Evolutionary conservation across 2,797 vertebrate species (phyloP).

Genomic region (Chaetodon trifasciatus): DNA sequence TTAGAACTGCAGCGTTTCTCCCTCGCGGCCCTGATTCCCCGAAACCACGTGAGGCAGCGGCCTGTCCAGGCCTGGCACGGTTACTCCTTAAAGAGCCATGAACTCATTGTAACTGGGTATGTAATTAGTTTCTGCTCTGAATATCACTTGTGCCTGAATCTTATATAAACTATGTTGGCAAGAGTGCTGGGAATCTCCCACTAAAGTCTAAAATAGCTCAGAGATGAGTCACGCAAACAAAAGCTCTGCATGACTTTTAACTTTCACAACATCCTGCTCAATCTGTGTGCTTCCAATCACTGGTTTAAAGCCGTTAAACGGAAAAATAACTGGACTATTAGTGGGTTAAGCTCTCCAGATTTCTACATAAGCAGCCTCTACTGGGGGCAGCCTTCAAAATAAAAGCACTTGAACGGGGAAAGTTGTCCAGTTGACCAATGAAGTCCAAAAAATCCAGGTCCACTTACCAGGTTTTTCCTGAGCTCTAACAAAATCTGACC

Average conservation of each 20-base stretch:
- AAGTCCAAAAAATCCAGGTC: too few relatives aligned
- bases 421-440: too few relatives aligned
- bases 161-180: neutral
- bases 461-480: too few relatives aligned
- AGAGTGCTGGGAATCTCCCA: neutral
- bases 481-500: too few relatives aligned
- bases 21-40: slow-evolving; percentile 17
- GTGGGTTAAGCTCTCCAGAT: too few relatives aligned
- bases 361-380: too few relatives aligned
- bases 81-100: neutral
- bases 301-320: too few relatives aligned
- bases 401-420: too few relatives aligned
- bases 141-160: too few relatives aligned
- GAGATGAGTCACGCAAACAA: slow-evolving; percentile 8
- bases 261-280: neutral
- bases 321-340: too few relatives aligned
- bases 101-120: neutral
- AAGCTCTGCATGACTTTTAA: neutral
- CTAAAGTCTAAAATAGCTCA: neutral
- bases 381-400: too few relatives aligned
- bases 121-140: neutral
- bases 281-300: neutral
- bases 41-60: slow-evolving; percentile 40
- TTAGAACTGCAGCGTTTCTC: neutral
- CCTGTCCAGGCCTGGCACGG: neutral